A percentile compares a stretch with the other conserved stretches of the same genome.
Conservation (phyloP, 1,140 invertebrate genomes). For the Sycophaga agraensis region DNA sequence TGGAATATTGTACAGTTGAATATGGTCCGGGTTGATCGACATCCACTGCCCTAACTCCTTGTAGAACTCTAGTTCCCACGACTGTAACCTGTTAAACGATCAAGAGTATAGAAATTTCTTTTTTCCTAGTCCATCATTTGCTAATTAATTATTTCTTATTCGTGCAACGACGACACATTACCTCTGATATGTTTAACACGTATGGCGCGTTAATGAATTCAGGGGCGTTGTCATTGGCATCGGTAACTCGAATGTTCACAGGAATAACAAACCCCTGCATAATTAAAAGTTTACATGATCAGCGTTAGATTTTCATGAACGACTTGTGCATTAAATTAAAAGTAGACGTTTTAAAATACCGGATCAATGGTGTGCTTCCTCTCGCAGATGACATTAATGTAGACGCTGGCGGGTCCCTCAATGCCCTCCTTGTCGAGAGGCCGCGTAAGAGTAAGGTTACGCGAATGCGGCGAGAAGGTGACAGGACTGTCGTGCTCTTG, state of each 20-base stretch:
- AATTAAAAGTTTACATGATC: no score
- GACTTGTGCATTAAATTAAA: no score
- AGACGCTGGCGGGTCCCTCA: conserved; percentile 78
- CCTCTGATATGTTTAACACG: conserved; percentile 80
- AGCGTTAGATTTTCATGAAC: no score
- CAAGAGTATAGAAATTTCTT: neutral
- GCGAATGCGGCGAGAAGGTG: conserved; percentile 71
- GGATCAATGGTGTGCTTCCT: conserved; percentile 78
- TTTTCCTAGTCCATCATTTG: no score
- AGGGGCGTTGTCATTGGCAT: conserved; percentile 90
- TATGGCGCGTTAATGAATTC: conserved; percentile 81
- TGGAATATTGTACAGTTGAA: conserved; percentile 84
- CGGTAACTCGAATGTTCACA: conserved; percentile 86
- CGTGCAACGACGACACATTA: conserved; percentile 31
- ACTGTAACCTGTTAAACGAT: conserved; percentile 67
- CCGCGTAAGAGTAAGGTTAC: conserved; percentile 77
- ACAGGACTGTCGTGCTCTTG: conserved; percentile 79
- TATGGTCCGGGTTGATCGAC: conserved; percentile 86
- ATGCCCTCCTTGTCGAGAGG: conserved; percentile 84
- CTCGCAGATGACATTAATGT: conserved; percentile 83
- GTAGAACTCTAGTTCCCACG: conserved; percentile 75
- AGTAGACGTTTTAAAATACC: conserved; percentile 28
- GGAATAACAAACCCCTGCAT: conserved; percentile 83
- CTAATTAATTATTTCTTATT: no score
- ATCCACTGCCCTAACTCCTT: conserved; percentile 77